These are phyloP conservation scores for Lithosia quadra DNA, from an alignment of 2,888 invertebrate genomes.

Conservation along the genomic window DNA sequence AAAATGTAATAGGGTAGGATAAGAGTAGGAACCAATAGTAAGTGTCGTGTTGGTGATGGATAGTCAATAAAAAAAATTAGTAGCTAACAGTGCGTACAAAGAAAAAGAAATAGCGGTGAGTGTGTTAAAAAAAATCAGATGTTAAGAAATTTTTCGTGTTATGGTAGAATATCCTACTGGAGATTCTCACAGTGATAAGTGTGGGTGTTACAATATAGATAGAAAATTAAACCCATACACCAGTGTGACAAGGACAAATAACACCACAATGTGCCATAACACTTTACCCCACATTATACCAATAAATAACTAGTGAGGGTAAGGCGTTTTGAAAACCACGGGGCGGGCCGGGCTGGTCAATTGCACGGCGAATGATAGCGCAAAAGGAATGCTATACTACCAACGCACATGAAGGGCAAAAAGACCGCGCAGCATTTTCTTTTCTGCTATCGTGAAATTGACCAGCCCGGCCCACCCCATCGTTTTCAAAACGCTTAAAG, in stretches of 20 bases:
- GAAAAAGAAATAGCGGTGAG: slow-evolving; percentile 24
- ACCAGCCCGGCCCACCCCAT: no score
- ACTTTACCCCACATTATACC: no score
- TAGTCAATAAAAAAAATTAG: slow-evolving; percentile 33
- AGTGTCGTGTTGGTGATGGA: slow-evolving; percentile 20
- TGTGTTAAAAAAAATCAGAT: not conserved
- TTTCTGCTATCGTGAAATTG: no score
- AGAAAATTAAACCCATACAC: not conserved
- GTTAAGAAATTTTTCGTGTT: not conserved
- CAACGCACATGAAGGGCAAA: no score
- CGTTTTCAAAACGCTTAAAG: no score
- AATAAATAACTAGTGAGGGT: no score
- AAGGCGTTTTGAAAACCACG: no score
- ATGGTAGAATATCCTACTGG: not conserved
- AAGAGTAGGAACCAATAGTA: not conserved
- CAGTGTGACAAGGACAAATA: not conserved
- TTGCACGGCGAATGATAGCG: no score
- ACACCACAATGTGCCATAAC: not conserved
- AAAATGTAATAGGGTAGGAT: no score
- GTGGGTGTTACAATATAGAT: not conserved
- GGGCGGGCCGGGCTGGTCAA: no score
- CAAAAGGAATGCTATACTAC: no score
- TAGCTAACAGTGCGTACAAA: slow-evolving; percentile 25
- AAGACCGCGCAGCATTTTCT: no score
- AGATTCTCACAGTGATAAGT: not conserved